Percentiles rank a stretch among this genome's conserved stretches.
Evolutionary conservation across 2,888 invertebrate genomes (phyloP).

Genomic region (Caenorhabditis auriculariae): DNA sequence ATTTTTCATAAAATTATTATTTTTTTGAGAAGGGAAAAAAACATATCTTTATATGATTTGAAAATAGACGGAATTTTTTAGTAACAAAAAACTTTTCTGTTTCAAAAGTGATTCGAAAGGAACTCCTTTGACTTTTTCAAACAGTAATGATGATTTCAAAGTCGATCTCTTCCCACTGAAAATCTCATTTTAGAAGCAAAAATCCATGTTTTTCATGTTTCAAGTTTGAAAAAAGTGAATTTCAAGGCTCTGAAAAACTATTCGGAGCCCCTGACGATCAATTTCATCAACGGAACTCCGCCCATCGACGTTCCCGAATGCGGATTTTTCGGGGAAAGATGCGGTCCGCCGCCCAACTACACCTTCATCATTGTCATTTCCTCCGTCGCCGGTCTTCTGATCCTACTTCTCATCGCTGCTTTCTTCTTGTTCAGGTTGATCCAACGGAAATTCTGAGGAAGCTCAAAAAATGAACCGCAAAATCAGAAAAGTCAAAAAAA

Average conservation of each 20-base stretch:
- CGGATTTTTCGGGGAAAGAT: slow-evolving; percentile 33
- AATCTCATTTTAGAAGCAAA: too few relatives aligned
- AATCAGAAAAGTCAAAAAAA: background rate
- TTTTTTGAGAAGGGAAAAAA: too few relatives aligned
- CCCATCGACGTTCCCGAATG: slow-evolving; percentile 26
- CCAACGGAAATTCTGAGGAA: background rate
- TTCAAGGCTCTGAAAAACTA: slow-evolving; percentile 4
- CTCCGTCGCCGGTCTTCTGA: slow-evolving; percentile 11
- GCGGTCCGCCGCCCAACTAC: slow-evolving; percentile 10
- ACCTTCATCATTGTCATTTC: slow-evolving; percentile 26
- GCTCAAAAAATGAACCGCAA: background rate
- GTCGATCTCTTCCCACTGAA: too few relatives aligned
- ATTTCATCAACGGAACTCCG: slow-evolving; percentile 23
- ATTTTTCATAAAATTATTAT: too few relatives aligned
- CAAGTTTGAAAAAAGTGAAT: too few relatives aligned
- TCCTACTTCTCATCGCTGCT: slow-evolving; percentile 20
- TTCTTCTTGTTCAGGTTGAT: slow-evolving; percentile 22
- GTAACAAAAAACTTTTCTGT: too few relatives aligned
- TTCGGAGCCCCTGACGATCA: slow-evolving; percentile 13
- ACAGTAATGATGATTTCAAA: too few relatives aligned
- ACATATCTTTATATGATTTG: too few relatives aligned
- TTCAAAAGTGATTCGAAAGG: too few relatives aligned
- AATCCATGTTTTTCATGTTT: too few relatives aligned
- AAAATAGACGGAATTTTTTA: too few relatives aligned
- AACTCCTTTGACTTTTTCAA: too few relatives aligned